Percentiles rank a stretch among this genome's conserved stretches.
Conservation (phyloP, 2,888 invertebrate genomes). For the Dysmachus trigonus region DNA sequence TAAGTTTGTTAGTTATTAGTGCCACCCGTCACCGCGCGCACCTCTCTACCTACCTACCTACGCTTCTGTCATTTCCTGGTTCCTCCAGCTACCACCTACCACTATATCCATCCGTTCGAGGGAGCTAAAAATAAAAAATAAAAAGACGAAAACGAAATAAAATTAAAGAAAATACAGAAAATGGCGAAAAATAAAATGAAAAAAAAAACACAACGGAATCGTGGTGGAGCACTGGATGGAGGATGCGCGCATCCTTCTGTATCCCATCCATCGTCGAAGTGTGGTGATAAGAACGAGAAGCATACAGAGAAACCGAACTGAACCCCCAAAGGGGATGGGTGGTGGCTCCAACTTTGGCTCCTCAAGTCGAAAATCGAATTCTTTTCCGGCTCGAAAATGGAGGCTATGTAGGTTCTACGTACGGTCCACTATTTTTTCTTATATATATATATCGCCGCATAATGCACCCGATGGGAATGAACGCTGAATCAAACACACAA, state of each 20-base stretch:
- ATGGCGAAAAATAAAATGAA: background rate
- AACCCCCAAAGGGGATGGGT: background rate
- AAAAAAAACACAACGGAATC: background rate
- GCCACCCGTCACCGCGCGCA: background rate
- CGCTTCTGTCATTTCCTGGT: background rate
- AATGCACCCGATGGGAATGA: background rate
- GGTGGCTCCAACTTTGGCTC: background rate
- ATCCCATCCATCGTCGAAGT: background rate
- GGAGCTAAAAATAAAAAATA: background rate
- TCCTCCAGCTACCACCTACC: background rate
- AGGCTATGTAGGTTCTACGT: background rate
- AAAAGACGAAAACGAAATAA: background rate
- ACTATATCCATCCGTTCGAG: background rate
- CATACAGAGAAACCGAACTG: background rate
- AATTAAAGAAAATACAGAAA: background rate
- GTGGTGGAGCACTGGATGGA: background rate
- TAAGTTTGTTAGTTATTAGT: conserved; percentile 13
- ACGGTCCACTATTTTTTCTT: background rate
- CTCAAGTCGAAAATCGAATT: background rate
- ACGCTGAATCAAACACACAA: background rate
- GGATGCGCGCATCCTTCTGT: background rate
- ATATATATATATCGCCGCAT: background rate
- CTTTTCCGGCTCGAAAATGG: background rate
- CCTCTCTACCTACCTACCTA: background rate
- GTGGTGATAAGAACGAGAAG: background rate